Evolutionary conservation across 2,797 vertebrate species (phyloP).

Genomic region (Acipenser oxyrinchus): DNA sequence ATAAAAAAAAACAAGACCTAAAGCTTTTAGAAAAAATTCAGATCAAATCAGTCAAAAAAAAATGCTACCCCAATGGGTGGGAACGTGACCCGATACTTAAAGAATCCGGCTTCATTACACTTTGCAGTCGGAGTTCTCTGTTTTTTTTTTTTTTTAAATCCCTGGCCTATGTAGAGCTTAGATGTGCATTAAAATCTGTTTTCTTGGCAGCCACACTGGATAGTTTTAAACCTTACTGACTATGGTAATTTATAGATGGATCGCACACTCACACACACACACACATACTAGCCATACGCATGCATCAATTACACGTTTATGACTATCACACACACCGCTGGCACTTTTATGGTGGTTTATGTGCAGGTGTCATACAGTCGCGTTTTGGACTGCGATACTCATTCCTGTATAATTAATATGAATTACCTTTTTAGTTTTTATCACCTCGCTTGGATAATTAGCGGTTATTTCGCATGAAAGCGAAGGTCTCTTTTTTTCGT

Average conservation of each 20-base stretch:
- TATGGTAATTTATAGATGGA: slow-evolving; percentile 60
- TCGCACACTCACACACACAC: slow-evolving; percentile 21
- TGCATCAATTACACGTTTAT: slow-evolving; percentile 63
- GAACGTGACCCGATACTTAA: too few relatives aligned
- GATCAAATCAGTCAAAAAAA: too few relatives aligned
- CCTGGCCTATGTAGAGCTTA: too few relatives aligned
- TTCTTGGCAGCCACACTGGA: too few relatives aligned
- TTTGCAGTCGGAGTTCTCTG: too few relatives aligned
- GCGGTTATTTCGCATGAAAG: slow-evolving; percentile 42
- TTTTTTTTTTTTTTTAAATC: too few relatives aligned
- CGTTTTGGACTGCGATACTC: slow-evolving; percentile 57
- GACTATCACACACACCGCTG: slow-evolving; percentile 49
- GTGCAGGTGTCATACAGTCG: slow-evolving; percentile 58
- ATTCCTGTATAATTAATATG: slow-evolving; percentile 71
- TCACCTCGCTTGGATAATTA: slow-evolving; percentile 60
- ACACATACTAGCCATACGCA: slow-evolving; percentile 29
- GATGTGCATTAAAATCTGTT: too few relatives aligned
- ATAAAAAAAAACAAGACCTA: too few relatives aligned
- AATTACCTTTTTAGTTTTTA: slow-evolving; percentile 61
- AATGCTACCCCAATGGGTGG: too few relatives aligned
- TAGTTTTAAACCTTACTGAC: slow-evolving; percentile 53
- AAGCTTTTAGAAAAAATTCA: too few relatives aligned
- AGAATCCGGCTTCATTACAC: too few relatives aligned
- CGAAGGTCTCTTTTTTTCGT: slow-evolving; percentile 14
- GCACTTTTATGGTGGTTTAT: slow-evolving; percentile 71